A percentile compares a stretch with the other conserved stretches of the same genome.
phyloP scores from a whole-genome alignment of 2,113 vertebrate genomes.

The Corythornis cristatus region DNA sequence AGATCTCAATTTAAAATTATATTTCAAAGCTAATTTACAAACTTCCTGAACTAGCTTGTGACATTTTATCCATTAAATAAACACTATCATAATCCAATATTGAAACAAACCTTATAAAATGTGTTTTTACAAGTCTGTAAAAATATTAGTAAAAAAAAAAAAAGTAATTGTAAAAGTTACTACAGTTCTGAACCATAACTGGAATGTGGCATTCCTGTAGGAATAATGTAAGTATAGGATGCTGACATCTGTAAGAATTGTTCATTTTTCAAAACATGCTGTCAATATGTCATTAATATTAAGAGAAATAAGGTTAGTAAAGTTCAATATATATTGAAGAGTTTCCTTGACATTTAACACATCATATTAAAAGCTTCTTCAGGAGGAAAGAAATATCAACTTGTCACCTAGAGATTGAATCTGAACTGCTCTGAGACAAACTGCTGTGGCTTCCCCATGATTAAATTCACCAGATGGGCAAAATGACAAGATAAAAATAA shows the following conservation, averaged over 20 bases:
- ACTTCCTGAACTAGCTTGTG: not conserved
- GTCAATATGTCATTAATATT: slow-evolving; percentile 82
- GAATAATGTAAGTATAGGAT: slow-evolving; percentile 13
- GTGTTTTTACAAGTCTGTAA: not conserved
- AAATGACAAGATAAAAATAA: slow-evolving; percentile 84
- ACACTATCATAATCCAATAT: not conserved
- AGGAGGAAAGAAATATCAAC: slow-evolving; percentile 82
- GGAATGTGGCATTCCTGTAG: not conserved
- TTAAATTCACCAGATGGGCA: slow-evolving; percentile 78
- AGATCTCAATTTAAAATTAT: not conserved
- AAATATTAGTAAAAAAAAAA: not conserved
- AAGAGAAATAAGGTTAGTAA: slow-evolving; percentile 81
- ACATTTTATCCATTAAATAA: not conserved
- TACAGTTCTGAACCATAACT: not conserved
- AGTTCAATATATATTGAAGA: slow-evolving; percentile 77
- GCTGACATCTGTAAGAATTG: slow-evolving; percentile 45
- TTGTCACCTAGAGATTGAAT: slow-evolving; percentile 82
- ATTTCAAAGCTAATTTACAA: not conserved
- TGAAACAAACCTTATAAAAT: not conserved
- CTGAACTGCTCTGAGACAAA: slow-evolving; percentile 80
- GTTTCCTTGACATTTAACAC: slow-evolving; percentile 84
- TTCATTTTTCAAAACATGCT: slow-evolving; percentile 66
- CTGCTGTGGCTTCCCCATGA: slow-evolving; percentile 76
- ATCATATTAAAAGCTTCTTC: slow-evolving; percentile 81
- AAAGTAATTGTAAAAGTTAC: not conserved